A percentile compares a stretch with the other conserved stretches of the same genome.
Evolutionary conservation across 2,797 vertebrate genomes (phyloP).

Genomic region (Leptatherina wallacei): DNA sequence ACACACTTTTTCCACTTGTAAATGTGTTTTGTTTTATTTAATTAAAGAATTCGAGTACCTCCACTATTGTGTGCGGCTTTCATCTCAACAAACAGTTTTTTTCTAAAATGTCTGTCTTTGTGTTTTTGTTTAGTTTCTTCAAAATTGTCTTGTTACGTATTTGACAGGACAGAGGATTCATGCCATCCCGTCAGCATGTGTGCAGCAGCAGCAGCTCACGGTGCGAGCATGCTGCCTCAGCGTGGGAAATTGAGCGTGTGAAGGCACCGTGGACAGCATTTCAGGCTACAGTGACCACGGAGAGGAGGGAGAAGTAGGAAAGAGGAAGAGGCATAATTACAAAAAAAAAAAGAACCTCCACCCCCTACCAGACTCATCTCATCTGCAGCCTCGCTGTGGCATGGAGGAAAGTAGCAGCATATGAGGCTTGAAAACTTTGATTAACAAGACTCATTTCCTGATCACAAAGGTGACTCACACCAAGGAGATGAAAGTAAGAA

Average conservation of each 20-base stretch:
- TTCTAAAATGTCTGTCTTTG: neutral
- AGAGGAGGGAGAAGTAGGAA: conserved; percentile 81
- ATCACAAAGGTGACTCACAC: conserved; percentile 78
- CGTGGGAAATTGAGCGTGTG: conserved; percentile 88
- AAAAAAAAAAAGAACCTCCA: conserved; percentile 23
- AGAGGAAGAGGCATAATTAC: conserved; percentile 83
- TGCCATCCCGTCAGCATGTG: conserved; percentile 55
- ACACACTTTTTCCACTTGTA: neutral
- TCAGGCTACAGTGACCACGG: conserved; percentile 82
- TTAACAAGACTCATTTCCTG: conserved; percentile 92
- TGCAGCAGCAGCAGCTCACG: conserved; percentile 46
- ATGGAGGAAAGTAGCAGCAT: conserved; percentile 63
- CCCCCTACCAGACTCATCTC: conserved; percentile 46
- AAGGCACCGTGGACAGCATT: conserved; percentile 78
- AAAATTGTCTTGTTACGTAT: neutral
- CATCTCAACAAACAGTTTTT: neutral
- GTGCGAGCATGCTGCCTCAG: conserved; percentile 57
- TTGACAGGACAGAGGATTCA: neutral
- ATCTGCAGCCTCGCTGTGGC: conserved; percentile 69
- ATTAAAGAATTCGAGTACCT: neutral
- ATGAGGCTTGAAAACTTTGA: conserved; percentile 76
- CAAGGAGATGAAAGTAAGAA: conserved; percentile 72
- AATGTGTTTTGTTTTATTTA: neutral
- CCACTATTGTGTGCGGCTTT: neutral
- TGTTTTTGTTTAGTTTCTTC: neutral